These are phyloP conservation scores for Littorina saxatilis DNA, from an alignment of 1,140 invertebrate genomes.

Conservation along the genomic window DNA sequence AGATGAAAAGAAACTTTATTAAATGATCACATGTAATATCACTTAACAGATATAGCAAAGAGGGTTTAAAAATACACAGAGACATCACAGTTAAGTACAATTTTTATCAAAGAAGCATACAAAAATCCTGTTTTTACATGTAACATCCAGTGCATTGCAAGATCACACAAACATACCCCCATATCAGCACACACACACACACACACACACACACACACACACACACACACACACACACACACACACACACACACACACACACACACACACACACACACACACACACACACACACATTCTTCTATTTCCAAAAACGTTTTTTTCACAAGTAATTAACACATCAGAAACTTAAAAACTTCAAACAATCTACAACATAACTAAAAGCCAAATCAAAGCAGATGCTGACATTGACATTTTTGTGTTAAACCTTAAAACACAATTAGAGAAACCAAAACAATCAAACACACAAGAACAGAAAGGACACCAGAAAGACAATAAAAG, in stretches of 20 bases:
- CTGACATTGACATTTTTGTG: background rate
- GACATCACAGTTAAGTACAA: background rate
- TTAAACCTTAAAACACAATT: background rate
- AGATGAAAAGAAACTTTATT: no score
- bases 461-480: background rate
- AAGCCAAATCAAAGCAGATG: background rate
- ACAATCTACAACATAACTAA: background rate
- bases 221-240: background rate
- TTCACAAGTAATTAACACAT: background rate
- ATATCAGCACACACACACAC: no score
- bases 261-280: background rate
- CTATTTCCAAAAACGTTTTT: background rate
- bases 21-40: background rate
- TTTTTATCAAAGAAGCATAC: background rate
- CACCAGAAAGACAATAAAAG: no score
- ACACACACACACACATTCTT: background rate
- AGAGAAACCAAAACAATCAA: background rate
- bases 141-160: background rate
- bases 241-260: constrained; percentile 24
- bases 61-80: background rate
- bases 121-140: no score
- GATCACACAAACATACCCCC: background rate
- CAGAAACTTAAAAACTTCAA: background rate
- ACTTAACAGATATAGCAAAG: background rate
- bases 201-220: constrained; percentile 12